Evolutionary conservation across 2,113 vertebrate species (phyloP).

Genomic region (Genyomyrus donnyi): DNA sequence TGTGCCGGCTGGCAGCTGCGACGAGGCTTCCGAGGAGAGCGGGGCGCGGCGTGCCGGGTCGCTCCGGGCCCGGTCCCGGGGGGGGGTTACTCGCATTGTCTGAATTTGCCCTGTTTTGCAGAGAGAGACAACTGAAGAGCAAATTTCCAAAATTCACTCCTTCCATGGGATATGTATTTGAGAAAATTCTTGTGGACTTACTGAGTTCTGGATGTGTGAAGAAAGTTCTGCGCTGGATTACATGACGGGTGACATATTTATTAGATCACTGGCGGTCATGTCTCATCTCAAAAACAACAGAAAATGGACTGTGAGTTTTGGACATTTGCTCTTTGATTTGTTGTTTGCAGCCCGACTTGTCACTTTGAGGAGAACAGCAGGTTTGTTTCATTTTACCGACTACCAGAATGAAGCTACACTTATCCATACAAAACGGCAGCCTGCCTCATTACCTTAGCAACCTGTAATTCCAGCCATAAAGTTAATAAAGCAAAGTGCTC

Average conservation of each 20-base stretch:
- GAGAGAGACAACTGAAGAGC: background rate
- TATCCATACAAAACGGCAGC: background rate
- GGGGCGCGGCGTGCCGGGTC: background rate
- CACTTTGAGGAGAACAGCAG: background rate
- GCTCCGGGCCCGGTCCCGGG: background rate
- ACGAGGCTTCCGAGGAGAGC: background rate
- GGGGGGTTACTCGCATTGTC: background rate
- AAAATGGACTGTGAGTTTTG: background rate
- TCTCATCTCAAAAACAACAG: background rate
- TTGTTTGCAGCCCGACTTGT: background rate
- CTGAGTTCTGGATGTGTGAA: background rate
- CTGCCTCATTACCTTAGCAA: background rate
- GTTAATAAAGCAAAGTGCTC: background rate
- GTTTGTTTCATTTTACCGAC: background rate
- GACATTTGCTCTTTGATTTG: background rate
- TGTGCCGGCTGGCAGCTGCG: conserved; percentile 5
- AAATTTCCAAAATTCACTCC: background rate
- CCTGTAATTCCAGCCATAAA: background rate
- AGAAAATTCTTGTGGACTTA: background rate
- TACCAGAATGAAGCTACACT: background rate
- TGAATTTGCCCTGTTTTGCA: background rate
- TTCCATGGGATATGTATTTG: background rate
- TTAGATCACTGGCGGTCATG: background rate
- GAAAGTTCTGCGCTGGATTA: background rate
- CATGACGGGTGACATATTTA: background rate